Conservation (phyloP, 1,140 invertebrate species). For the Cyrtorhinus lividipennis region DNA sequence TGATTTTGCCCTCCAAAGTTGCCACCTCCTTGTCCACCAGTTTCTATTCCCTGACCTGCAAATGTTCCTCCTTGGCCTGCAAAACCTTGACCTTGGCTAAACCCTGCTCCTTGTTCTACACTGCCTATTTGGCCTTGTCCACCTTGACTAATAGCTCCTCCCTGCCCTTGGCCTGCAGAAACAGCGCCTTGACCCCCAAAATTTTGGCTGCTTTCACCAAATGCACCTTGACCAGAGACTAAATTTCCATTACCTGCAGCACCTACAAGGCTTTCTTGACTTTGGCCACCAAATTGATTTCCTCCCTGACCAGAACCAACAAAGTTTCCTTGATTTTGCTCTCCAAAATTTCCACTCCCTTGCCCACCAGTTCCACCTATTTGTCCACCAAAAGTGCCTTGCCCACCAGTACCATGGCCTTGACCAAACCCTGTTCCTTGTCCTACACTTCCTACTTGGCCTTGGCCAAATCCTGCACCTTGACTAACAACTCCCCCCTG, state of each 20-base stretch:
- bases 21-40: background rate
- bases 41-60: background rate
- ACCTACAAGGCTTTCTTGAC: background rate
- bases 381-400: background rate
- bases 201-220: background rate
- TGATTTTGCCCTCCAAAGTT: background rate
- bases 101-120: too few species aligned
- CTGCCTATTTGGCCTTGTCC: too few species aligned
- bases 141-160: background rate
- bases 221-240: background rate
- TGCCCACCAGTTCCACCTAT: background rate
- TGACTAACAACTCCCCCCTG: background rate
- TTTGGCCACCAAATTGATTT: background rate
- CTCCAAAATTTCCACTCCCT: background rate
- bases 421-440: constrained; percentile 1
- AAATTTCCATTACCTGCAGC: background rate
- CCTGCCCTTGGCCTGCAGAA: background rate
- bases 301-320: background rate
- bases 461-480: too few species aligned
- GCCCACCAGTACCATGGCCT: background rate
- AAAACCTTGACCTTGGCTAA: background rate
- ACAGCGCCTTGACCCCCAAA: background rate
- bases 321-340: background rate
- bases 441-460: background rate
- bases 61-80: background rate